Conservation (phyloP, 2,888 invertebrate genomes). For the Epinotia ramella region DNA sequence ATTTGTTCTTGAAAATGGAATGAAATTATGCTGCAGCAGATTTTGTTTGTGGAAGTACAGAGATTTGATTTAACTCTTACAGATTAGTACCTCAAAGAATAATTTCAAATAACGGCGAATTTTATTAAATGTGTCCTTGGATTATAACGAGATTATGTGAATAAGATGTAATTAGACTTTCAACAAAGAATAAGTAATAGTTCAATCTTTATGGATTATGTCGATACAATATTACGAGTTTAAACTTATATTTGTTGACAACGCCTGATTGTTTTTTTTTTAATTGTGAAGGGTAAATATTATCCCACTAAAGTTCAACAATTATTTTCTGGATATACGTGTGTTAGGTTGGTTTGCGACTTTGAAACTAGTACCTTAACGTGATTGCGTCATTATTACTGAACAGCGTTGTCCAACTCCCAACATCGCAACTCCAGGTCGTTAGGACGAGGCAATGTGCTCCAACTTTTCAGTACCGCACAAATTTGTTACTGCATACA, state of each 20-base stretch:
- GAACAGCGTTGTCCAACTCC: background rate
- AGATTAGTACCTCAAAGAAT: background rate
- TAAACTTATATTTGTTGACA: background rate
- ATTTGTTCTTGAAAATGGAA: constrained; percentile 20
- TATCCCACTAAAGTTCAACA: too few species aligned
- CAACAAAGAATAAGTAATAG: too few species aligned
- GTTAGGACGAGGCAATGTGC: background rate
- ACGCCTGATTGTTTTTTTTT: background rate
- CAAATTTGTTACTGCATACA: background rate
- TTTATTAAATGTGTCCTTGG: too few species aligned
- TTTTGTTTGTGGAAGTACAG: background rate
- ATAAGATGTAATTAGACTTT: too few species aligned
- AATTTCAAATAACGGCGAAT: too few species aligned
- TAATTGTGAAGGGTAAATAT: too few species aligned
- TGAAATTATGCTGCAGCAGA: background rate
- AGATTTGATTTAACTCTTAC: background rate
- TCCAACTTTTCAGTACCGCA: background rate
- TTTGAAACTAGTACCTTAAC: background rate
- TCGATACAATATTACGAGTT: too few species aligned
- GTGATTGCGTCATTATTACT: background rate
- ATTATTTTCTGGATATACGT: background rate
- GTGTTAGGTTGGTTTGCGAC: background rate
- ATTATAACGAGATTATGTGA: too few species aligned
- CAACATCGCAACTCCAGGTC: background rate
- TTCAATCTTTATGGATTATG: too few species aligned